phyloP scores from a whole-genome alignment of 2,888 invertebrate species.

The Microctonus aethiopoides region DNA sequence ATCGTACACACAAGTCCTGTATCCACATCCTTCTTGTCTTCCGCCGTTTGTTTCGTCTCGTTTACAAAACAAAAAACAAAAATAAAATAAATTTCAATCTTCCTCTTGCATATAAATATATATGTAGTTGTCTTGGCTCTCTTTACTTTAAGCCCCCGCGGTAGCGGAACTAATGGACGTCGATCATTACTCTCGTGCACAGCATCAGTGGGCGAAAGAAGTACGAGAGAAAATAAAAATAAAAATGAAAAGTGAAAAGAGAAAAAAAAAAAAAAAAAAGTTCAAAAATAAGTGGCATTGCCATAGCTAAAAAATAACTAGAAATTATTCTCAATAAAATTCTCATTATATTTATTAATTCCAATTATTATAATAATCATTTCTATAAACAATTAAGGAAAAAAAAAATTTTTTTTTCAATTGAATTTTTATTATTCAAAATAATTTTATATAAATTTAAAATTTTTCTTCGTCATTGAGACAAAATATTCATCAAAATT shows the following conservation, averaged over 20 bases:
- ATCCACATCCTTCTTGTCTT: slow-evolving; percentile 18
- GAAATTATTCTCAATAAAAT: too few relatives aligned
- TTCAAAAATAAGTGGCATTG: slow-evolving; percentile 37
- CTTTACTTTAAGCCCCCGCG: not conserved
- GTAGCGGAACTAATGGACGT: slow-evolving; percentile 51
- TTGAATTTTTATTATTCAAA: too few relatives aligned
- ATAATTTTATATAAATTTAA: too few relatives aligned
- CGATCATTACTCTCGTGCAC: slow-evolving; percentile 46
- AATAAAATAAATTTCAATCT: not conserved
- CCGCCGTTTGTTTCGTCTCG: not conserved
- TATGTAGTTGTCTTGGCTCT: slow-evolving; percentile 17
- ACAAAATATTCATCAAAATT: too few relatives aligned
- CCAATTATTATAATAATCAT: too few relatives aligned
- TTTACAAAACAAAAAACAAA: not conserved
- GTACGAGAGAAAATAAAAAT: not conserved
- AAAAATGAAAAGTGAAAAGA: not conserved
- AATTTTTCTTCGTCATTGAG: too few relatives aligned
- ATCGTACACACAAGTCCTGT: slow-evolving; percentile 25
- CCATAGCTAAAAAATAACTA: not conserved
- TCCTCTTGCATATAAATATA: not conserved
- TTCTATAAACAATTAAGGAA: too few relatives aligned
- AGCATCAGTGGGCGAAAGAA: slow-evolving; percentile 27
- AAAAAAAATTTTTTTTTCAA: too few relatives aligned
- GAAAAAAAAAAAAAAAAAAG: slow-evolving; percentile 9
- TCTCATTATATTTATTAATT: too few relatives aligned